phyloP scores from a whole-genome alignment of 2,113 vertebrate genomes.

The Ascaphus truei region DNA sequence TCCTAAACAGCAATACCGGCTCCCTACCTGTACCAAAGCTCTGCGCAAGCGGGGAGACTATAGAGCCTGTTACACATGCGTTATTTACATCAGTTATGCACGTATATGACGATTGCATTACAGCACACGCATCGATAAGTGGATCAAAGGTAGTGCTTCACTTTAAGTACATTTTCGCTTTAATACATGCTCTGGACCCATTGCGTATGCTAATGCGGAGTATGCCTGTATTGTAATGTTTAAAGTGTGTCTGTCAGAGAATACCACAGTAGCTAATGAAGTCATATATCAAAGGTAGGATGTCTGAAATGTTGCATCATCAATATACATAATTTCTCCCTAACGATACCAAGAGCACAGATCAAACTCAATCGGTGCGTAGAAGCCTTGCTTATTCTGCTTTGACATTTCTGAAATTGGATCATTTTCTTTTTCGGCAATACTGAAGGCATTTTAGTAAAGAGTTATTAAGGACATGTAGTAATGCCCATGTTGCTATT shows the following conservation, averaged over 20 bases:
- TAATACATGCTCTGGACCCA: no score
- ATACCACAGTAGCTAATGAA: slow-evolving; percentile 18
- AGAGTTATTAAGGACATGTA: slow-evolving; percentile 10
- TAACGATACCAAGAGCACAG: slow-evolving; percentile 1
- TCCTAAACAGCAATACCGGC: no score
- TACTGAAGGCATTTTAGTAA: not conserved
- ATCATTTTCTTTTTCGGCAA: slow-evolving; percentile 18
- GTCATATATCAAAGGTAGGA: slow-evolving; percentile 21
- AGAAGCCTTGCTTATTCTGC: not conserved
- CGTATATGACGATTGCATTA: no score
- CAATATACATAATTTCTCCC: slow-evolving; percentile 14
- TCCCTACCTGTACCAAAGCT: no score
- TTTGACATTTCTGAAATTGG: slow-evolving; percentile 28
- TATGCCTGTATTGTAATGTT: no score
- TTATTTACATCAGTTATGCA: no score
- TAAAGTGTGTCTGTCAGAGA: slow-evolving; percentile 2
- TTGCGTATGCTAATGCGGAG: no score
- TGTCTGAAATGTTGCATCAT: slow-evolving; percentile 17
- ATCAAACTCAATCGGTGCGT: slow-evolving; percentile 23
- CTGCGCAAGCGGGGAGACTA: no score
- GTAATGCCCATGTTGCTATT: not conserved
- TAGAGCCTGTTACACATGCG: no score
- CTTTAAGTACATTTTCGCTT: no score
- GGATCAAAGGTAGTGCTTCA: no score
- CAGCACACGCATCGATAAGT: no score